These are phyloP conservation scores for Halcyon badia DNA, from an alignment of 2,797 vertebrate genomes.

Conservation along the genomic window DNA sequence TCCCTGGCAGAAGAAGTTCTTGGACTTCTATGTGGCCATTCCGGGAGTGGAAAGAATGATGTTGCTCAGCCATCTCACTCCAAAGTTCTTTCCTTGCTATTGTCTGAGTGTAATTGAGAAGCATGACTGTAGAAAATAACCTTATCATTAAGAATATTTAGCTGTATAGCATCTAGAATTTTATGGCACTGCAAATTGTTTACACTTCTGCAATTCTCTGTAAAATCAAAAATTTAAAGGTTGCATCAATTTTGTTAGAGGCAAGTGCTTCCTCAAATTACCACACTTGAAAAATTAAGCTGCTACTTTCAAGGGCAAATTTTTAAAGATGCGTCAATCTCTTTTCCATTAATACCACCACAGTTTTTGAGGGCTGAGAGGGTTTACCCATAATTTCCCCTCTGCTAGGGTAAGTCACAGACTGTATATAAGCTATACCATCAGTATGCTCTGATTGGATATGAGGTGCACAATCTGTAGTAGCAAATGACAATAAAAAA, in stretches of 20 bases:
- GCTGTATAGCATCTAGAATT: not conserved
- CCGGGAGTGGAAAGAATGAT: not conserved
- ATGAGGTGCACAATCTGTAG: not conserved
- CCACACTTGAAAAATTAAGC: not conserved
- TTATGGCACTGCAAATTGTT: not conserved
- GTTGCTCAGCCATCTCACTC: not conserved
- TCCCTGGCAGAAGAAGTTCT: not conserved
- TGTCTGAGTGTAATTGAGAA: not conserved
- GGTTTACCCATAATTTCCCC: not conserved
- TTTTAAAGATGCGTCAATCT: not conserved
- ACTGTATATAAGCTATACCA: not conserved
- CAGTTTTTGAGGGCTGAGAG: not conserved
- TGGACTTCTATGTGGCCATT: not conserved
- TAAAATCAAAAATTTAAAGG: not conserved
- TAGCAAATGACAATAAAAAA: conserved; percentile 11
- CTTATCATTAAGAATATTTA: not conserved
- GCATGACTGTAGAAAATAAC: not conserved
- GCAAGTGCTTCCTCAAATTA: not conserved
- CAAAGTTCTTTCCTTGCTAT: not conserved
- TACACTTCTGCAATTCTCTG: not conserved
- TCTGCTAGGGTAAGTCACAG: not conserved
- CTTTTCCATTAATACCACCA: not conserved
- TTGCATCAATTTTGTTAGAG: not conserved
- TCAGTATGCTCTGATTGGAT: not conserved
- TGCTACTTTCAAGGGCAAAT: not conserved